Conservation (phyloP, 2,888 invertebrate genomes). For the Galeopsomyia nigrocyanea region DNA sequence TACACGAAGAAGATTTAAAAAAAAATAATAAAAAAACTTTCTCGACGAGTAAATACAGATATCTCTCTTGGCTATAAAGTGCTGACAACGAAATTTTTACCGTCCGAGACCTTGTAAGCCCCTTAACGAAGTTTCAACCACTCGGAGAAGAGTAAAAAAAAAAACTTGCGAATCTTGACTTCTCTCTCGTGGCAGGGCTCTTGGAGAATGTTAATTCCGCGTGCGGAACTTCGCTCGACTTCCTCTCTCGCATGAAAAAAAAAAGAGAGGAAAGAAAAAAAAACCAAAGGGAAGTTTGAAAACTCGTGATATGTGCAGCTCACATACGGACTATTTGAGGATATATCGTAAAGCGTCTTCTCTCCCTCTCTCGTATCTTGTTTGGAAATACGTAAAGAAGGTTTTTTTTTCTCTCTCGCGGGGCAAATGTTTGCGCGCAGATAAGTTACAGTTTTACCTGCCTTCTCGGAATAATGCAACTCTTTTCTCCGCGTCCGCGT, state of each 20-base stretch:
- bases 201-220: constrained; percentile 17
- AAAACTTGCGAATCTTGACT: constrained; percentile 21
- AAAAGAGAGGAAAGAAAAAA: not conserved
- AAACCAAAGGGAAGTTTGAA: too few relatives aligned
- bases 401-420: not conserved
- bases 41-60: constrained; percentile 21
- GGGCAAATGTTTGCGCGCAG: not conserved
- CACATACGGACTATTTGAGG: too few relatives aligned
- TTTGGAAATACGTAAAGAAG: too few relatives aligned
- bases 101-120: constrained; percentile 4
- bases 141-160: not conserved
- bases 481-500: too few relatives aligned
- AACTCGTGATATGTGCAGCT: too few relatives aligned
- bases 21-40: constrained; percentile 4
- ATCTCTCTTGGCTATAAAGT: constrained; percentile 17
- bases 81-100: constrained; percentile 13
- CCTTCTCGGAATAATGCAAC: too few relatives aligned
- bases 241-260: not conserved
- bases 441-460: too few relatives aligned
- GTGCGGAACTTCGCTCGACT: constrained; percentile 5
- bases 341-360: too few relatives aligned
- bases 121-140: constrained; percentile 27
- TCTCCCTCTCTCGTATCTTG: too few relatives aligned
- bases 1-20: too few relatives aligned
- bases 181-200: not conserved